Evolutionary conservation across 2,113 vertebrate species (phyloP).

Genomic region (Festucalex cinctus): DNA sequence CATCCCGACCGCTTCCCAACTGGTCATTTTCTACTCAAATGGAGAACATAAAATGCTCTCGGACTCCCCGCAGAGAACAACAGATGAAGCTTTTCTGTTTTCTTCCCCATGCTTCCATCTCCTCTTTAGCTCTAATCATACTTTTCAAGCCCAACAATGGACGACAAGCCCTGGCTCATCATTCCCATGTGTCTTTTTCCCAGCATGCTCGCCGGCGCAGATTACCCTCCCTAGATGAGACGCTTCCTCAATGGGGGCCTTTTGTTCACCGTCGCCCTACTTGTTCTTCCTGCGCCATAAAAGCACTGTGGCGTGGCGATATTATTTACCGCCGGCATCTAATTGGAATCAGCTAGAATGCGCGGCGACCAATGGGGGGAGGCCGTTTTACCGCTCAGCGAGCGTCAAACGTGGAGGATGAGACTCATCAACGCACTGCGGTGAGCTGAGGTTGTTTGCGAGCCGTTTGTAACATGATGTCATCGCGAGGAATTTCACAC

Average conservation of each 20-base stretch:
- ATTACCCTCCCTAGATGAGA: slow-evolving; percentile 59
- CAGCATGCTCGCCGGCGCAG: slow-evolving; percentile 42
- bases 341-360: slow-evolving; percentile 63
- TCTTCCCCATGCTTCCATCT: slow-evolving; percentile 3
- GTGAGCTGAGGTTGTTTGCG: slow-evolving; percentile 18
- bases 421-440: slow-evolving; percentile 47
- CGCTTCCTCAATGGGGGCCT: slow-evolving; percentile 42
- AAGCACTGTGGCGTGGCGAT: slow-evolving; percentile 33
- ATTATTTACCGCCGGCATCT: slow-evolving; percentile 54
- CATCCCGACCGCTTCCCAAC: slow-evolving; percentile 45
- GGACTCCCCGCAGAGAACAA: slow-evolving; percentile 25
- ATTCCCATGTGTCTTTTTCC: slow-evolving; percentile 30
- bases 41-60: slow-evolving; percentile 53
- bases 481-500: neutral
- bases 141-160: slow-evolving; percentile 8
- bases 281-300: slow-evolving; percentile 38
- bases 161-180: slow-evolving; percentile 6
- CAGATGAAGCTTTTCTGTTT: slow-evolving; percentile 9
- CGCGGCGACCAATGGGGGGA: slow-evolving; percentile 34
- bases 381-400: slow-evolving; percentile 31
- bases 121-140: slow-evolving; percentile 15
- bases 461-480: neutral
- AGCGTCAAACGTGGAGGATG: slow-evolving; percentile 48
- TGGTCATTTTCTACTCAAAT: slow-evolving; percentile 62
- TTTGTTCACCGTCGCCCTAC: slow-evolving; percentile 15